Conservation (phyloP, 1,140 invertebrate genomes). For the Drosophila navojoa region DNA sequence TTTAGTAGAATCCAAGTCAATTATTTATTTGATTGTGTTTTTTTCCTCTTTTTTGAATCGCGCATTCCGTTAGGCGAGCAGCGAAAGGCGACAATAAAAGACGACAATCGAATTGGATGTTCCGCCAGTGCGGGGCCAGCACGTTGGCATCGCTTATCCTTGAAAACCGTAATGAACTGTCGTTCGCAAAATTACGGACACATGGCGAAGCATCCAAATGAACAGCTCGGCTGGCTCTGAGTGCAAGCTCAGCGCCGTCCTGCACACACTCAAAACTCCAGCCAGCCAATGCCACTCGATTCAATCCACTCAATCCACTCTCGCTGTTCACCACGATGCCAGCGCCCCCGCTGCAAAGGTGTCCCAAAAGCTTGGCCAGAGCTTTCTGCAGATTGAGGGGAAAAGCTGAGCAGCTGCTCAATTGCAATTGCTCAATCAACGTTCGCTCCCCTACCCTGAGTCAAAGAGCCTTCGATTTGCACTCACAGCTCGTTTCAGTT, state of each 20-base stretch:
- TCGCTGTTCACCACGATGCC: conserved; percentile 1
- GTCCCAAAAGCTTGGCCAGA: not conserved
- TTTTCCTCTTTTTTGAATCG: too few species aligned
- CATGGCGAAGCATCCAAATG: conserved; percentile 58
- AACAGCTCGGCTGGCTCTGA: conserved; percentile 40
- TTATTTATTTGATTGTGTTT: too few species aligned
- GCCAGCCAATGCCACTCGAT: not conserved
- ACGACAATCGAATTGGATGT: conserved; percentile 29
- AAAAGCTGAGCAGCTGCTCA: not conserved
- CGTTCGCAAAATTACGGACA: conserved; percentile 44
- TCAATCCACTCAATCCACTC: not conserved
- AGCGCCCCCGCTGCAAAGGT: not conserved
- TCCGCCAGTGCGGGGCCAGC: conserved; percentile 45
- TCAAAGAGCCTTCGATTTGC: not conserved
- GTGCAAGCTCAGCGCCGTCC: conserved; percentile 28
- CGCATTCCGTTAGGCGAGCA: not conserved
- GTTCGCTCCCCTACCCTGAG: not conserved
- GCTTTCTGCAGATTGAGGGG: conserved; percentile 20
- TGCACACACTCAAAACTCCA: conserved; percentile 27
- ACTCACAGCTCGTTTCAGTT: not conserved
- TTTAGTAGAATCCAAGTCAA: too few species aligned
- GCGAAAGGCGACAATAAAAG: conserved; percentile 10
- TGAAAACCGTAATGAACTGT: conserved; percentile 76
- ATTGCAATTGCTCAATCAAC: not conserved
- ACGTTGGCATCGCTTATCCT: conserved; percentile 70